Conservation (phyloP, 2,113 vertebrate species). For the Thymallus thymallus region DNA sequence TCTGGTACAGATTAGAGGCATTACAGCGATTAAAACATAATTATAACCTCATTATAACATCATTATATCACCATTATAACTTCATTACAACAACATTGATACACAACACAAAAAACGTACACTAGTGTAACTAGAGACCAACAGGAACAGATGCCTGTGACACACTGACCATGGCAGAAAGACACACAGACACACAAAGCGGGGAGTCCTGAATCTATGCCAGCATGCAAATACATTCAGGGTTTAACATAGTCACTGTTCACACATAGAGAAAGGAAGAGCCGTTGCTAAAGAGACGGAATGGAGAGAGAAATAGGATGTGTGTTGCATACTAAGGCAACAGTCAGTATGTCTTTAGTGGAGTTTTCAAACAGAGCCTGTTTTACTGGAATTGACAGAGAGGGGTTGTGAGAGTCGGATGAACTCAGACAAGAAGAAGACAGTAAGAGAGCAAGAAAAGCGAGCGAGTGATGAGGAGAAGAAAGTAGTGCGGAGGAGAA, state of each 20-base stretch:
- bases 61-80: background rate
- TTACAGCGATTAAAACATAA: background rate
- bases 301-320: constrained; percentile 28
- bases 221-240: constrained; percentile 42
- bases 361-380: constrained; percentile 41
- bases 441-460: background rate
- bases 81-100: background rate
- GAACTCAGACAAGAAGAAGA: constrained; percentile 28
- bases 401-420: constrained; percentile 52
- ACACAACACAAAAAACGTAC: background rate
- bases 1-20: background rate
- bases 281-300: constrained; percentile 25
- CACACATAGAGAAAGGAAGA: constrained; percentile 18
- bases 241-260: constrained; percentile 36
- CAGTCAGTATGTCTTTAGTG: constrained; percentile 53
- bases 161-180: background rate
- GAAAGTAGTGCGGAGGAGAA: background rate
- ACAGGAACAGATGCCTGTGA: background rate
- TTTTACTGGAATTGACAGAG: constrained; percentile 32
- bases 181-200: background rate
- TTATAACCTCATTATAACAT: background rate
- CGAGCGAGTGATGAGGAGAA: constrained; percentile 14
- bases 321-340: constrained; percentile 59
- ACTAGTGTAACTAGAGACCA: background rate
- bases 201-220: constrained; percentile 1